These are phyloP conservation scores for Pelobates cultripes DNA, from an alignment of 2,797 vertebrate genomes.

Conservation along the genomic window DNA sequence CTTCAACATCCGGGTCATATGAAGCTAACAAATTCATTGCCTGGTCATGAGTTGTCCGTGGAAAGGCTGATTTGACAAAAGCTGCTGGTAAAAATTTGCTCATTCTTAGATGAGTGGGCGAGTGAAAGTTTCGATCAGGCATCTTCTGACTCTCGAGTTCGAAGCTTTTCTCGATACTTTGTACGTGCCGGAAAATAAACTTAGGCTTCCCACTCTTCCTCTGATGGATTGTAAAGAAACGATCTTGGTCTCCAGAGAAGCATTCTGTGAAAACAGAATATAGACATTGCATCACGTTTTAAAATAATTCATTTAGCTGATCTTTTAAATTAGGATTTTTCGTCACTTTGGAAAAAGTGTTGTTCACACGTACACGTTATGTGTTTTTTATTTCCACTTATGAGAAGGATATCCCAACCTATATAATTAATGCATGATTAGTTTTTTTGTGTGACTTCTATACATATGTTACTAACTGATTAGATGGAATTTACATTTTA, in stretches of 20 bases:
- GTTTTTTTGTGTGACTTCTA: too few species aligned
- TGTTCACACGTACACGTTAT: not conserved
- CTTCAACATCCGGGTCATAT: constrained; percentile 71
- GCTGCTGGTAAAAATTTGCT: constrained; percentile 66
- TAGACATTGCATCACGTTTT: constrained; percentile 31
- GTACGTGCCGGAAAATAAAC: constrained; percentile 71
- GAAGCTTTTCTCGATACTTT: constrained; percentile 73
- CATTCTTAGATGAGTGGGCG: constrained; percentile 61
- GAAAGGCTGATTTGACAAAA: constrained; percentile 71
- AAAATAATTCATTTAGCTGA: constrained; percentile 20
- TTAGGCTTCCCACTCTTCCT: constrained; percentile 69
- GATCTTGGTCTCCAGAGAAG: constrained; percentile 71
- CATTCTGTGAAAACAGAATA: constrained; percentile 67
- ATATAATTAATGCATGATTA: too few species aligned
- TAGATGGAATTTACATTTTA: too few species aligned
- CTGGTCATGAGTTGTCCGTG: constrained; percentile 69
- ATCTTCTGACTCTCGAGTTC: constrained; percentile 67
- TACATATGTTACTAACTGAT: too few species aligned
- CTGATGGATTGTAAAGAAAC: constrained; percentile 68
- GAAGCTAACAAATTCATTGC: constrained; percentile 72
- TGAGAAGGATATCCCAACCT: not conserved
- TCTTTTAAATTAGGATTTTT: not conserved
- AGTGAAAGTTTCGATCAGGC: constrained; percentile 64
- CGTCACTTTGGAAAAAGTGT: not conserved
- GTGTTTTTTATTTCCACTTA: not conserved